Base-by-base conservation (phyloP, 1,140 invertebrate genomes). In the Panagrolaimus sp. region DNA sequence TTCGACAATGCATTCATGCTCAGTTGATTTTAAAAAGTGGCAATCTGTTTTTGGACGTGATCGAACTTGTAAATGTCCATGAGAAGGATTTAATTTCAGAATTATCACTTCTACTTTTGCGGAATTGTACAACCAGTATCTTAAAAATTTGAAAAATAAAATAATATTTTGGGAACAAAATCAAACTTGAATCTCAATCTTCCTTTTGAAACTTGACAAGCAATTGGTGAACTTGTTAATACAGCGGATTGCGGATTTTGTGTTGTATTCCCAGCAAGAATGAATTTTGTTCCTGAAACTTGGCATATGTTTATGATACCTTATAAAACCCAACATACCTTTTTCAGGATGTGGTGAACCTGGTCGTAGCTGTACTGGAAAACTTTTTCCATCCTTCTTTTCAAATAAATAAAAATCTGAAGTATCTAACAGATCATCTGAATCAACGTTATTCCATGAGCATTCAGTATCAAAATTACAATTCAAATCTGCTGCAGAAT, bases 371-470 rank as follows among this genome's bases (percentile, higher is more conserved):
- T 77, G 75, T 15, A 79, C 69, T 0, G 75, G 75, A 67, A 77
- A 77, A 9, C 74, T 38, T 65, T 77, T 79, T 3, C 38, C 63
- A 28, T 79, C 74, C 24, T 21, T 64, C 38, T 77, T 77, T 6
- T 67, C 46, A 67, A 77, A 79, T 28, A 79, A 48, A 69, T 74
- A 77, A 55, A 77, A 77, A 46, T 77, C 77, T 10, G 75, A 78
- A 21, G 78, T 77, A 43, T 77, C 75, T 24, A 77, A 21, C n/a
- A 76, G 52, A 12, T 68, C 68, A 47, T 77, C 75, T 8, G 68
- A 66, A 5, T 38, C 68, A 9, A 71, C 73, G 70, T 77, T 77
- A 28, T 52, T 44, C 75, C 75, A 77, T 46, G 76, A 65, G 58
- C 75, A 77, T 15, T 62, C 44, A 26, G 44, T 55, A 26, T 65